Evolutionary conservation across 2,888 invertebrate species (phyloP), one percentile per base, ranked within the genome.

Genomic region (Polia nebulosa): DNA sequence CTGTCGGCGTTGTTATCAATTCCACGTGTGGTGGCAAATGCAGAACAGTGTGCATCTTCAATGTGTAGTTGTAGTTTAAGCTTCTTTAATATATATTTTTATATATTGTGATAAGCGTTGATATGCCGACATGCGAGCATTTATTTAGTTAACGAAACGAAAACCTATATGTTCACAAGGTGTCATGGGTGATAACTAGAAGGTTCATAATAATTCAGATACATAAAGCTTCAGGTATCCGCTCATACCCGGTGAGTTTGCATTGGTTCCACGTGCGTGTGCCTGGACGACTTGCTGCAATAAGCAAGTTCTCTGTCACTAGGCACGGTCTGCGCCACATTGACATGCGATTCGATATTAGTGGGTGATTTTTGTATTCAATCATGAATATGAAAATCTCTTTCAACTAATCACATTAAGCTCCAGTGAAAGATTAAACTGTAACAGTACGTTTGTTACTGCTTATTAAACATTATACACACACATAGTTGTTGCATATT

Each of bases 31-130:
- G 94, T 94, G 91, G 95, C 95, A 93, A 91, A 92, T 94, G 94
- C 94, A 93, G 93, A 91, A 89, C 92, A 90, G 92, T 92, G 90
- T 92, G 93, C 94, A 93, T 93, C 93, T 92, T 94, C 91, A 90
- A 90, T 92, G 93, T 94, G 93, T 95, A 95, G 94, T 90, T 89
- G 90, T 95, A 95, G 94, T 90, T 86, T 94, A 94, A 93, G 94
- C 94, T 95, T 95, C 93, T 94, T 94, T 93, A 92, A 94, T 93
- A 94, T 94, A 95, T 95, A 94, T 95, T 95, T 95, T 95, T 95
- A 94, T 95, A 94, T 94, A 94, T 93, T 95, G 95, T 95, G 95
- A 95, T 95, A 95, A 95, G 95, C 92, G 92, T 94, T 95, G 93
- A 94, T 94, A 94, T 94, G 95, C 94, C 93, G 93, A 91, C 91